Percentiles rank a stretch among this genome's conserved stretches.
phyloP scores from a whole-genome alignment of 2,797 vertebrate genomes.

The Artibeus jamaicensis region DNA sequence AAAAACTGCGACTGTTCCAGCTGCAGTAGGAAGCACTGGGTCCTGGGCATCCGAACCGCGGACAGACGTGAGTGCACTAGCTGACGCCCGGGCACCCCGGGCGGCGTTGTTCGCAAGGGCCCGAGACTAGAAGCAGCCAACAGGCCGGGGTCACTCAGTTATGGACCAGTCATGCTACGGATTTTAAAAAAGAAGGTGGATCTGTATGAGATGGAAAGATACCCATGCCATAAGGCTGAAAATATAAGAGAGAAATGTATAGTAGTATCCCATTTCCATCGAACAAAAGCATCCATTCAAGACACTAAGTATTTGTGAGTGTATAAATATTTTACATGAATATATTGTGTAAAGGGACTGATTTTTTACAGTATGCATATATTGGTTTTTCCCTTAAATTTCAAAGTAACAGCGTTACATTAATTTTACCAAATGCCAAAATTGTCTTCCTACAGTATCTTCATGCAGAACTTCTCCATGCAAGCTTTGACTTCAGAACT shows the following conservation, averaged over 20 bases:
- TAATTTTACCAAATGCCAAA: conserved; percentile 23
- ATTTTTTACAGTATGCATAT: background rate
- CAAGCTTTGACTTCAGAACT: background rate
- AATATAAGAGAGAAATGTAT: background rate
- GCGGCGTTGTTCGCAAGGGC: background rate
- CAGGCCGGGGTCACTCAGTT: background rate
- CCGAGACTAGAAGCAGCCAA: background rate
- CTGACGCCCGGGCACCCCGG: background rate
- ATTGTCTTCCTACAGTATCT: background rate
- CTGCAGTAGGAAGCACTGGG: background rate
- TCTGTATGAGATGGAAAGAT: background rate
- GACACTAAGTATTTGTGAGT: background rate
- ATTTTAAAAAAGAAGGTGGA: background rate
- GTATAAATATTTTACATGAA: background rate
- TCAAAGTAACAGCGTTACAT: background rate
- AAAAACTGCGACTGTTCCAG: background rate
- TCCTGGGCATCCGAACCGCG: background rate
- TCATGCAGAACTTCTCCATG: background rate
- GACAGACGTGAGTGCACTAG: background rate
- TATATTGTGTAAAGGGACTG: background rate
- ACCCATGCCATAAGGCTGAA: background rate
- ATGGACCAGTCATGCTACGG: background rate
- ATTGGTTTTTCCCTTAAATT: conserved; percentile 21
- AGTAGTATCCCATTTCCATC: background rate
- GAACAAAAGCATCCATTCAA: conserved; percentile 10